Percentiles rank a stretch among this genome's conserved stretches.
These are phyloP conservation scores for Formica aserva DNA, from an alignment of 2,888 invertebrate genomes.

Conservation along the genomic window DNA sequence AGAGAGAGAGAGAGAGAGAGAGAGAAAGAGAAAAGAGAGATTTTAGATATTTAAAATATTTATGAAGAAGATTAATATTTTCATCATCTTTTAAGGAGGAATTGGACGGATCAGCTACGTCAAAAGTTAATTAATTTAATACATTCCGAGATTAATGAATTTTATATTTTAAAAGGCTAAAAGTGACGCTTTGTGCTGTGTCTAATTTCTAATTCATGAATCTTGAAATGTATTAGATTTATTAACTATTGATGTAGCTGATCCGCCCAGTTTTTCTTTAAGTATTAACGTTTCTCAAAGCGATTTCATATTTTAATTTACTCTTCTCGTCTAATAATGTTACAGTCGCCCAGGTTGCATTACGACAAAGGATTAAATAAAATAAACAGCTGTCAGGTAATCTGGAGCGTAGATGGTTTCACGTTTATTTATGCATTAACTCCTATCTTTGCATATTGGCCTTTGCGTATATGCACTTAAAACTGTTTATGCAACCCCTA, in stretches of 20 bases:
- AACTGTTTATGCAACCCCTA: conserved; percentile 53
- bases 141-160: no score
- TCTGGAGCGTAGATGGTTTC: neutral
- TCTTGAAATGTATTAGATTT: no score
- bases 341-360: neutral
- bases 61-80: neutral
- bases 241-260: no score
- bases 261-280: neutral
- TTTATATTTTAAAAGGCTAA: no score
- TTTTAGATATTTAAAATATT: neutral
- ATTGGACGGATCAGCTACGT: no score
- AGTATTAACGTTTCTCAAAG: neutral
- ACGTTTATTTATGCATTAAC: conserved; percentile 52
- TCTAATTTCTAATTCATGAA: no score
- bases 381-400: conserved; percentile 5
- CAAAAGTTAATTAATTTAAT: no score
- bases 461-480: conserved; percentile 56
- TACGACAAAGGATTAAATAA: conserved; percentile 5
- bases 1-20: no score
- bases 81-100: neutral
- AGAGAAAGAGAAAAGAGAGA: neutral
- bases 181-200: no score
- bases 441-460: conserved; percentile 35
- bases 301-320: neutral
- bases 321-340: neutral